Conservation (phyloP, 2,797 vertebrate genomes). For the Poecilia gillii region DNA sequence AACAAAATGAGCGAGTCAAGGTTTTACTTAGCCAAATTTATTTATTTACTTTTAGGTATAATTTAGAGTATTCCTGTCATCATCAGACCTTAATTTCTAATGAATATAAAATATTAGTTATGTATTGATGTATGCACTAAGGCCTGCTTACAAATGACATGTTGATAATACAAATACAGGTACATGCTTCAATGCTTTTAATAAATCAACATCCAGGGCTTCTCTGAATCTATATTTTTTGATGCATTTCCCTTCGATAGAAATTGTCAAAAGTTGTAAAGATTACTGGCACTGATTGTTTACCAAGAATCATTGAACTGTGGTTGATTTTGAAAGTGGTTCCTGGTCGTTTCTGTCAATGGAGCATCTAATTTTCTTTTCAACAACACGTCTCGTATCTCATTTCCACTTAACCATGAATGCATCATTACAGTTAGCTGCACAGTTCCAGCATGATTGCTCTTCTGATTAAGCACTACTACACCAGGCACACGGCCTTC, state of each 20-base stretch:
- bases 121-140: neutral
- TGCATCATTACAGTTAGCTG: constrained; percentile 1
- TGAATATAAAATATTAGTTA: neutral
- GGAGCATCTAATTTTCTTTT: constrained; percentile 21
- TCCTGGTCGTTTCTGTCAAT: constrained; percentile 21
- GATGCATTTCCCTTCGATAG: neutral
- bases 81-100: neutral
- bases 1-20: no score
- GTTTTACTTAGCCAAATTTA: no score
- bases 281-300: neutral
- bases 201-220: neutral
- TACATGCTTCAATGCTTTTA: neutral
- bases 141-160: neutral
- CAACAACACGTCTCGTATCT: neutral
- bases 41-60: neutral
- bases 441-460: constrained; percentile 20
- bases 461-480: constrained; percentile 23
- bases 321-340: constrained; percentile 27
- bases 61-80: neutral
- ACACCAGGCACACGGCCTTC: constrained; percentile 4
- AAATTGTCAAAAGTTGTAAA: neutral
- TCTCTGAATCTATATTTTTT: neutral
- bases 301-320: constrained; percentile 7
- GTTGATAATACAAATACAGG: neutral
- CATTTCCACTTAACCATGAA: constrained; percentile 5